Evolutionary conservation across 2,888 invertebrate genomes (phyloP).

Genomic region (Helobdella robusta): DNA sequence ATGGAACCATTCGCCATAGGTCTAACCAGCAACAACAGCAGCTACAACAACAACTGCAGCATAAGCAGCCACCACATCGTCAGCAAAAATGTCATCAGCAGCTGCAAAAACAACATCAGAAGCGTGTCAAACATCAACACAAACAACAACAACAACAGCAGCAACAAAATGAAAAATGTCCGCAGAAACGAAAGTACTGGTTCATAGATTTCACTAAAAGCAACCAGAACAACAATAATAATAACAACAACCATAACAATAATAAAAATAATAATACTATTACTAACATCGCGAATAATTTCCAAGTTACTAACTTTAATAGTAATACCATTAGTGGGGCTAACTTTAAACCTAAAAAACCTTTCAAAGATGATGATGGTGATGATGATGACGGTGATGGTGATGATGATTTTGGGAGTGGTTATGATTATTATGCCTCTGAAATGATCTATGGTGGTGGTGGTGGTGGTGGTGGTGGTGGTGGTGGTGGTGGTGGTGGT

Average conservation of each 20-base stretch:
- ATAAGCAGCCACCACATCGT: conserved; percentile 3
- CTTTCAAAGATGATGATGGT: conserved; percentile 23
- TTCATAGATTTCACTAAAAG: too few relatives aligned
- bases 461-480: background rate
- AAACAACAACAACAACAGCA: conserved; percentile 6
- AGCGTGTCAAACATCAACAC: background rate
- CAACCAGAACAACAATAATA: too few relatives aligned
- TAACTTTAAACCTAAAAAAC: too few relatives aligned
- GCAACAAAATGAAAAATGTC: too few relatives aligned
- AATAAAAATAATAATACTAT: too few relatives aligned
- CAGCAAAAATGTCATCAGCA: conserved; percentile 1
- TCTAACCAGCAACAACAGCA: background rate
- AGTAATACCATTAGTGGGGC: too few relatives aligned
- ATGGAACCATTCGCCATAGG: too few relatives aligned
- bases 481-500: background rate
- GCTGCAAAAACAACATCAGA: conserved; percentile 5
- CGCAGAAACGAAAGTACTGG: too few relatives aligned
- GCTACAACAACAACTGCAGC: background rate
- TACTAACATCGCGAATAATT: too few relatives aligned
- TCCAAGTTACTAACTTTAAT: too few relatives aligned
- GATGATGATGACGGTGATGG: conserved; percentile 8
- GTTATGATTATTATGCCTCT: background rate
- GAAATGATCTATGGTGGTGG: background rate
- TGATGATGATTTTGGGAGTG: conserved; percentile 5
- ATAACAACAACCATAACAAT: too few relatives aligned